Conservation (phyloP, 2,113 vertebrate species). For the Brachyhypopomus gauderio region DNA sequence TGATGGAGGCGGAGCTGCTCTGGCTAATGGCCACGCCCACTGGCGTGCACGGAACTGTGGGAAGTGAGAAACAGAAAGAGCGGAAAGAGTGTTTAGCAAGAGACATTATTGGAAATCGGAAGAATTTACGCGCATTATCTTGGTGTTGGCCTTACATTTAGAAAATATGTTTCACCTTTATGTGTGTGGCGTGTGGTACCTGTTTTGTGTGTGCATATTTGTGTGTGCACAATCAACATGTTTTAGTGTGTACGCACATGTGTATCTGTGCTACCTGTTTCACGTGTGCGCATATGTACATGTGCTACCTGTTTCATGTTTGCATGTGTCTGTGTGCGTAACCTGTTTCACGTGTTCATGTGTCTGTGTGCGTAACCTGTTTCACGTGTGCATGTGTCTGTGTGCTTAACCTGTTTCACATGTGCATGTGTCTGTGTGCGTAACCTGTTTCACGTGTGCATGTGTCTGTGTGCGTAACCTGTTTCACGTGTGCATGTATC, state of each 20-base stretch:
- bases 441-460: constrained; percentile 82
- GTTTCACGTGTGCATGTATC: neutral
- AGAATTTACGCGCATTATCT: too few species aligned
- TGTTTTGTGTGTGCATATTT: neutral
- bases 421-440: neutral
- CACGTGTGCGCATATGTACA: neutral
- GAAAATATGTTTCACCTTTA: too few species aligned
- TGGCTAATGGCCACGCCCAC: constrained; percentile 73
- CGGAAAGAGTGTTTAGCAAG: neutral
- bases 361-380: constrained; percentile 76
- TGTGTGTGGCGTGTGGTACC: too few species aligned
- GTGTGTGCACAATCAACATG: too few species aligned
- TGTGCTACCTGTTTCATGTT: neutral
- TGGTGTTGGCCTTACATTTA: too few species aligned
- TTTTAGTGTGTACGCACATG: too few species aligned
- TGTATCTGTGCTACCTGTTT: neutral
- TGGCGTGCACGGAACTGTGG: constrained; percentile 86
- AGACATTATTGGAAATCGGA: neutral
- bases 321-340: neutral
- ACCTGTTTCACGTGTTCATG: neutral
- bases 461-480: too few species aligned
- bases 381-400: too few species aligned
- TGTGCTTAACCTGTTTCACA: too few species aligned
- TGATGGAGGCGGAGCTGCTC: constrained; percentile 64
- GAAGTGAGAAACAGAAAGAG: neutral